Conservation (phyloP, 2,888 invertebrate genomes). For the Megalurothrips usitatus region DNA sequence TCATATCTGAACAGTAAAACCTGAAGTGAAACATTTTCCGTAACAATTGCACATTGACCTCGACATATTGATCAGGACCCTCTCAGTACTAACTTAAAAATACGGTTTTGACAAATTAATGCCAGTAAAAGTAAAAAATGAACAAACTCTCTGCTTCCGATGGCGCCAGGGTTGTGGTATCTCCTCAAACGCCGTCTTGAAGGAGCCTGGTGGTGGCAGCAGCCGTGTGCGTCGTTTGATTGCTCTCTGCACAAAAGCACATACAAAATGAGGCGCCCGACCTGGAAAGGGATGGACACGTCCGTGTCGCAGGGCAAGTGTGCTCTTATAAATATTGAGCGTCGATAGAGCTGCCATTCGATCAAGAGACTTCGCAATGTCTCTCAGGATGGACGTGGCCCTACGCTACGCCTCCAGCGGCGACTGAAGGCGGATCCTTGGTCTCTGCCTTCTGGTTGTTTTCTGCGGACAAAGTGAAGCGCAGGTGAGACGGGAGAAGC, state of each 20-base stretch:
- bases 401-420: background rate
- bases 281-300: background rate
- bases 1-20: no score
- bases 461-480: slow-evolving; percentile 11
- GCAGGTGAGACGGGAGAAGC: slow-evolving; percentile 6
- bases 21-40: no score
- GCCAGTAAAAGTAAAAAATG: background rate
- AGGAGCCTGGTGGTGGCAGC: background rate
- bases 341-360: no score
- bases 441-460: background rate
- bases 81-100: no score
- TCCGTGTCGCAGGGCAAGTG: no score
- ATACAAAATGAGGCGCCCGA: background rate
- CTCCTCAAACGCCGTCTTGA: background rate
- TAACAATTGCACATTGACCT: no score
- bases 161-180: no score
- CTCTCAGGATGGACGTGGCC: background rate
- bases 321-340: no score
- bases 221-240: slow-evolving; percentile 13
- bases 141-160: no score
- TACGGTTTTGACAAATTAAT: no score
- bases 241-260: slow-evolving; percentile 10
- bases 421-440: background rate
- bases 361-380: background rate
- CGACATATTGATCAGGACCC: no score